Conservation (phyloP, 2,113 vertebrate genomes). For the Anolis sagrei region DNA sequence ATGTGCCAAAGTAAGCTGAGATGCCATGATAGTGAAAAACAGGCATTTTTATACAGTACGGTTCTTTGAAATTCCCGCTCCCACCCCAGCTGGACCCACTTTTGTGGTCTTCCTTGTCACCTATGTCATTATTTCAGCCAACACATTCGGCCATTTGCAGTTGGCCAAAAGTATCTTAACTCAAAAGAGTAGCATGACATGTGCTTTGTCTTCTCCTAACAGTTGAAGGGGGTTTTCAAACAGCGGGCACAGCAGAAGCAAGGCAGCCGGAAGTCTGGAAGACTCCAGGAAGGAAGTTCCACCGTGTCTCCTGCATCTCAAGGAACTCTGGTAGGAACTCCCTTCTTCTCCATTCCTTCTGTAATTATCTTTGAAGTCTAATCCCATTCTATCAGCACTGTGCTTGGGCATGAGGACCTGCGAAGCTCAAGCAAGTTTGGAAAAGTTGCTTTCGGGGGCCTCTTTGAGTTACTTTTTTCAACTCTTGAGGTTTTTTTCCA, state of each 20-base stretch:
- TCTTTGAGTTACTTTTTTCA: too few relatives aligned
- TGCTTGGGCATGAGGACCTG: neutral
- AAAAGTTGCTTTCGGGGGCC: neutral
- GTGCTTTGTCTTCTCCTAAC: conserved; percentile 6
- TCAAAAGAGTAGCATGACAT: neutral
- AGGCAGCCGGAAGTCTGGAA: conserved; percentile 38
- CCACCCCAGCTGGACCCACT: too few relatives aligned
- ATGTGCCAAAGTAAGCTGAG: too few relatives aligned
- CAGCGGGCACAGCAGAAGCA: conserved; percentile 70
- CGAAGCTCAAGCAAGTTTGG: too few relatives aligned
- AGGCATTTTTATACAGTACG: too few relatives aligned
- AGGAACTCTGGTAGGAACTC: conserved; percentile 61
- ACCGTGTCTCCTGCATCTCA: conserved; percentile 52
- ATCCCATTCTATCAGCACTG: neutral
- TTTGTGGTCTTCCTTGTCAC: too few relatives aligned
- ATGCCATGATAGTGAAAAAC: too few relatives aligned
- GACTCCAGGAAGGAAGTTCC: conserved; percentile 39
- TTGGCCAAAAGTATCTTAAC: too few relatives aligned
- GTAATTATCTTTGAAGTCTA: neutral
- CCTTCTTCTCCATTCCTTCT: neutral
- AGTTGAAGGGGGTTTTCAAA: conserved; percentile 80
- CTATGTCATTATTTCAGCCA: too few relatives aligned
- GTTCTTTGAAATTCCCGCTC: too few relatives aligned
- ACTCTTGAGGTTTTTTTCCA: too few relatives aligned
- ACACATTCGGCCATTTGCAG: neutral